A percentile compares a stretch with the other conserved stretches of the same genome.
Conservation (phyloP, 2,888 invertebrate species). For the Athalia rosae region DNA sequence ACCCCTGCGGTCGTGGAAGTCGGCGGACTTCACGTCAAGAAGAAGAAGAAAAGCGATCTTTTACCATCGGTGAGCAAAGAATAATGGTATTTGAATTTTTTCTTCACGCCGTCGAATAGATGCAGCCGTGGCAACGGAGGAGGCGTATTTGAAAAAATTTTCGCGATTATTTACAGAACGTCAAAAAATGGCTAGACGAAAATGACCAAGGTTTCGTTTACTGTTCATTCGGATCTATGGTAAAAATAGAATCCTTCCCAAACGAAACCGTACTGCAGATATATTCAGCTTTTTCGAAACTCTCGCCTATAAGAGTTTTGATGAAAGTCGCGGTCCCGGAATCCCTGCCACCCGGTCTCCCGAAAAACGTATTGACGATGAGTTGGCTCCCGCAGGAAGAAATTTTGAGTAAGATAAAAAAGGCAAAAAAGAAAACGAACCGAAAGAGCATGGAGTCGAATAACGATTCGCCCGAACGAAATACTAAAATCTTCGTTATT, state of each 20-base stretch:
- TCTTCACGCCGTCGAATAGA: background rate
- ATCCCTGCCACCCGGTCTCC: constrained; percentile 16
- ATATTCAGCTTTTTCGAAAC: constrained; percentile 17
- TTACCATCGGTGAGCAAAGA: constrained; percentile 3
- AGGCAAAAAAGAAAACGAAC: background rate
- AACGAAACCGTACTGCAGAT: constrained; percentile 1
- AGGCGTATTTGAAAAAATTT: too few species aligned
- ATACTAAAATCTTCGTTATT: background rate
- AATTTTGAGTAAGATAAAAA: constrained; percentile 21
- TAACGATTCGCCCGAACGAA: background rate
- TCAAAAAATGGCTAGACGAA: constrained; percentile 49
- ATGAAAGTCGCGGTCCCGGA: constrained; percentile 37
- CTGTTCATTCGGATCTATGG: constrained; percentile 50
- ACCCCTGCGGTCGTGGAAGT: constrained; percentile 75
- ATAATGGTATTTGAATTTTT: background rate
- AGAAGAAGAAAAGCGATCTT: background rate
- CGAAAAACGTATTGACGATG: constrained; percentile 5
- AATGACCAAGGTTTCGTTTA: constrained; percentile 49
- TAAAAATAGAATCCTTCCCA: constrained; percentile 43
- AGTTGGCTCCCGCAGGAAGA: constrained; percentile 26
- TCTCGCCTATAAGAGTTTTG: constrained; percentile 28
- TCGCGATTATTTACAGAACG: constrained; percentile 36
- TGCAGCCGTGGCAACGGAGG: background rate
- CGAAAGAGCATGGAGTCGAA: background rate
- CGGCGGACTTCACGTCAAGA: constrained; percentile 72